Base-by-base conservation (phyloP, 2,888 invertebrate species). In the Dicyrtomina minuta region DNA sequence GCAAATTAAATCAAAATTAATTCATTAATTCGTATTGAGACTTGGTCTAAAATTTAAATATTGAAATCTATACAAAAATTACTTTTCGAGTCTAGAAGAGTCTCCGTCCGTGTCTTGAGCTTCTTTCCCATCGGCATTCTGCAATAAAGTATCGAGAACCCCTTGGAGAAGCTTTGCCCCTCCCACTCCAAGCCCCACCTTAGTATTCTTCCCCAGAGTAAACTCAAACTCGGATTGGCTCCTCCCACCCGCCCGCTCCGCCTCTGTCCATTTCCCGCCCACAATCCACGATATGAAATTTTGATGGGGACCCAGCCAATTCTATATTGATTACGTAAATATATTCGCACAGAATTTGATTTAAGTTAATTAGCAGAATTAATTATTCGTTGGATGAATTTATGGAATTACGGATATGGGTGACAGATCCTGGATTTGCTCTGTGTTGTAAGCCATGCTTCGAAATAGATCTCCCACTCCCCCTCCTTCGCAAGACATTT, bases 261-360 rank as follows among this genome's bases (percentile, higher is more conserved):
- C 8, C 44, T 44, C 26, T 17, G 61, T 61, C 67, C 67, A 61
- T 46, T 61, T 49, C 27, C 64, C 69, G 27, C 46, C 33, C 17
- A 64, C 41, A 39, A 69, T 64, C 56, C 64, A 69, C 20, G 27
- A 46, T 6, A 62, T 6, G 4, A 17, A 26, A 41, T 61, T 43
- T 8, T 55, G 15, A 12, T 39, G 61, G n/a, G 49, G 33, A 49
- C 53, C 46, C 43, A 68, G 51, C 68, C 68, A 68, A 62, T 22
- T 62, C 68, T 68, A 41, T 17, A 60, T 33, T 8, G 33, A 33
- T 3, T 8, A 33, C 3, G 33, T n/a, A 33, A 8, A 5, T 33
- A 33, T 5, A 33, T 33, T 3, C 3, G 33, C 3, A 33, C 3
- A 5, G 33, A 3, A 8, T 5, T 33, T 33, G 8, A 33, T 33